Percentiles rank a stretch among this genome's conserved stretches.
These are phyloP conservation scores for Cladorhizidae sp. DNA, from an alignment of 37 sponge, comb jelly and placozoan genomes.

Conservation along the genomic window DNA sequence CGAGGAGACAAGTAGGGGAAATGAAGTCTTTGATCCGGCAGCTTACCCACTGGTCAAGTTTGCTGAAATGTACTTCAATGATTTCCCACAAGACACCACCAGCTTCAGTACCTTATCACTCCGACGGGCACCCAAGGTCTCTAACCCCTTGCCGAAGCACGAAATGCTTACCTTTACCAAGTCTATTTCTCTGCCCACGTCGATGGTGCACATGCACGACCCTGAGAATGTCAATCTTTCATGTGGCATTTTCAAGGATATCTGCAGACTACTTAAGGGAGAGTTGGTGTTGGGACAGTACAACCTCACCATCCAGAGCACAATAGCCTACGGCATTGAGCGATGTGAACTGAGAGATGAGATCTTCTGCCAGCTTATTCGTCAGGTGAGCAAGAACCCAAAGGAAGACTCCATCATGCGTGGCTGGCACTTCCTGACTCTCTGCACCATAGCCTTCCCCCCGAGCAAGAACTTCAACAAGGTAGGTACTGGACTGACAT, in stretches of 20 bases:
- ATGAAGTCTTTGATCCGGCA: slow-evolving; percentile 70
- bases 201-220: slow-evolving; percentile 96
- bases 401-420: slow-evolving; percentile 57
- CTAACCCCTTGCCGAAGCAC: slow-evolving; percentile 78
- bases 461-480: slow-evolving; percentile 91
- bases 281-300: slow-evolving; percentile 82
- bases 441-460: slow-evolving; percentile 86
- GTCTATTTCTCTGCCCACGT: slow-evolving; percentile 72
- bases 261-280: slow-evolving; percentile 81
- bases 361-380: slow-evolving; percentile 92
- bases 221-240: slow-evolving; percentile 95
- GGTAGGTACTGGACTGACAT: slow-evolving; percentile 31
- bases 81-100: slow-evolving; percentile 83
- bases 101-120: slow-evolving; percentile 78
- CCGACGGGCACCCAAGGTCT: slow-evolving; percentile 47
- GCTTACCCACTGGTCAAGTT: slow-evolving; percentile 83
- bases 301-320: slow-evolving; percentile 87
- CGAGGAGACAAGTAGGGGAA: slow-evolving; percentile 57
- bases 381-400: slow-evolving; percentile 91
- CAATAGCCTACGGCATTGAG: slow-evolving; percentile 93
- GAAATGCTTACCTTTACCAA: slow-evolving; percentile 88
- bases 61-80: slow-evolving; percentile 94
- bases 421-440: slow-evolving; percentile 91
- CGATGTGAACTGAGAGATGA: slow-evolving; percentile 93
- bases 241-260: slow-evolving; percentile 94